Evolutionary conservation across 2,113 vertebrate species (phyloP), one percentile per base, ranked within the genome.

Genomic region (Ameiurus melas): DNA sequence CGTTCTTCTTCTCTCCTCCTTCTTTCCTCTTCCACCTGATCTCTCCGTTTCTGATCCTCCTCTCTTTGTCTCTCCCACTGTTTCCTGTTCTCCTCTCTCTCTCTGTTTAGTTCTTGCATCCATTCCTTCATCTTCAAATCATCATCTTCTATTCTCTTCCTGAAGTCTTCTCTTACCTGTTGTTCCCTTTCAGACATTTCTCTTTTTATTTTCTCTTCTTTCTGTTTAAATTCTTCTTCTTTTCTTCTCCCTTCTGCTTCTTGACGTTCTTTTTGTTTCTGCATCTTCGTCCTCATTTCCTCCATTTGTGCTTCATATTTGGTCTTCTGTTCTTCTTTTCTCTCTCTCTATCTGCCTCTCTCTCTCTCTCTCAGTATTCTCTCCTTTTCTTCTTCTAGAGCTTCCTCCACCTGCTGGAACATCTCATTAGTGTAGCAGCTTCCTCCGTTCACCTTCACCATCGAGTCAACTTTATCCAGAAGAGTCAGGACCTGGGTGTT

Each of bases 241-340:
- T 27, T 58, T 43, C 17, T 71, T 36, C 27, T 81, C 85, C 85
- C 0, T 8, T 88, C 91, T 86, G 53, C 75, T 0, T 90, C 75
- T 78, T 86, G 55, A 8, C 62, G 58, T 43, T 70, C 20, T 73
- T 14, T 70, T 22, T 86, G 19, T 55, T 55, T 12, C 39, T 86
- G 22, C 2, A 47, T 33, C 9, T 0, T 75, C 5, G 1, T n/a
- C 6, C 51, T 25, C 84, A 98, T 97, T 96, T 92, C 91, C 95
- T 93, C 0, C 97, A 93, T 84, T 85, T 92, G 88, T 91, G 95
- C 94, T 0, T 96, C 97, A 84, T 99, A 96, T 70, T 80, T 86
- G 10, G 1, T 17, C 17, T 68, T 64, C 30, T 70, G 47, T 25
- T 79, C 62, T 33, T 81, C 43, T n/a, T 85, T 71, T 84, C 58